These are phyloP conservation scores for Enteromius paludinosus DNA, from an alignment of 2,797 vertebrate species.

Conservation along the genomic window DNA sequence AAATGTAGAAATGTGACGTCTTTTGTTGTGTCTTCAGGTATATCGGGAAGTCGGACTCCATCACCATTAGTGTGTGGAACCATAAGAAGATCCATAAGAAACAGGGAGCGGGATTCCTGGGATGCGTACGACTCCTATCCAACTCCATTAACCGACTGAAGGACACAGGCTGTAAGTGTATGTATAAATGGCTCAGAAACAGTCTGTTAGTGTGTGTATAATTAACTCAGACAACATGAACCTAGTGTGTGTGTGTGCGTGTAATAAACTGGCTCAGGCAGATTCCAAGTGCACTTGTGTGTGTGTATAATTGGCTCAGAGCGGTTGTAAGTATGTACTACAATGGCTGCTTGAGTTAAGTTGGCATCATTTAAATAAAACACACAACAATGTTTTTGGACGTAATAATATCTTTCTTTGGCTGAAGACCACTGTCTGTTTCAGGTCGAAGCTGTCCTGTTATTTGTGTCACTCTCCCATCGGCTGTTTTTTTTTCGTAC, in stretches of 20 bases:
- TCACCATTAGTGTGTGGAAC: constrained; percentile 99
- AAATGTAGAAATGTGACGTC: background rate
- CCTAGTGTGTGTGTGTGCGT: background rate
- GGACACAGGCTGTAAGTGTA: constrained; percentile 95
- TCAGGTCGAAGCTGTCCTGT: constrained; percentile 38
- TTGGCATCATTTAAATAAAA: constrained; percentile 13
- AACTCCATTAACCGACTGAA: constrained; percentile 97
- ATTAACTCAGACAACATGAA: background rate
- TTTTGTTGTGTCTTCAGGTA: constrained; percentile 74
- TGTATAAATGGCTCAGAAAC: background rate
- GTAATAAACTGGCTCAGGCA: background rate
- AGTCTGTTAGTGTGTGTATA: background rate
- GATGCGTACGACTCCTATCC: constrained; percentile 96
- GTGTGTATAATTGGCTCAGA: background rate
- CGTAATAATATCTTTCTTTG: background rate
- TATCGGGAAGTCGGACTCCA: constrained; percentile 95
- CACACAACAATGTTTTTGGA: background rate
- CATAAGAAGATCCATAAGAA: constrained; percentile 99
- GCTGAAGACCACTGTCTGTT: constrained; percentile 27
- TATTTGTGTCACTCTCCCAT: background rate
- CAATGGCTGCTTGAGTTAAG: background rate
- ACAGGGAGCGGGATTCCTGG: constrained; percentile 97
- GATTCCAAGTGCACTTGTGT: background rate
- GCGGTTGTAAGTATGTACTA: constrained; percentile 4
- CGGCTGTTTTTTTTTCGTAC: constrained; percentile 4